phyloP scores from a whole-genome alignment of 2,113 vertebrate genomes.

The Motacilla tschutschensis region DNA sequence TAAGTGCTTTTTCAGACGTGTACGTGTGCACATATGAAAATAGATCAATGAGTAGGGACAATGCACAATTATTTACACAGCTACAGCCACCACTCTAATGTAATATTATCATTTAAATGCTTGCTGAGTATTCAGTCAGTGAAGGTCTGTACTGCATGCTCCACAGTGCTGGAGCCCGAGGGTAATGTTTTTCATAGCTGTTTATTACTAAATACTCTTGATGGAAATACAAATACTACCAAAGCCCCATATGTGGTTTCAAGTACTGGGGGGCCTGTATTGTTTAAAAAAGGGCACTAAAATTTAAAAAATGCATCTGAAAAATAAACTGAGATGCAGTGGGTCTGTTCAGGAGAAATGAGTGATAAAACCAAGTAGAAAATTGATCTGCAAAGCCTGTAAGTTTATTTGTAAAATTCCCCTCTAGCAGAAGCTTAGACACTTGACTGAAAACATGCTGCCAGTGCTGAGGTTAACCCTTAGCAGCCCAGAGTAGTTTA shows the following conservation, averaged over 20 bases:
- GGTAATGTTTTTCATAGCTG: conserved; percentile 56
- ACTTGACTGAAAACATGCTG: conserved; percentile 38
- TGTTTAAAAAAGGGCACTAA: conserved; percentile 45
- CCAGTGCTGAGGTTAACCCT: conserved; percentile 41
- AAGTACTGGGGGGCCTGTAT: not conserved
- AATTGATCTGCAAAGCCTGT: conserved; percentile 66
- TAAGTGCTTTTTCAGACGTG: conserved; percentile 20
- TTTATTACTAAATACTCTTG: conserved; percentile 66
- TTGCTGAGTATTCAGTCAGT: conserved; percentile 44
- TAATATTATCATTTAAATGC: conserved; percentile 63
- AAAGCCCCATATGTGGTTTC: conserved; percentile 43
- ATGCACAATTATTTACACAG: conserved; percentile 58
- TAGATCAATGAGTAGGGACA: conserved; percentile 51
- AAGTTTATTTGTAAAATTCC: conserved; percentile 68
- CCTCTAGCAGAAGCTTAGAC: conserved; percentile 51
- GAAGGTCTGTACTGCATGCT: conserved; percentile 49
- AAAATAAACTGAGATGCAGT: not conserved
- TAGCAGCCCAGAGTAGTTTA: not conserved
- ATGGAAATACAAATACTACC: conserved; percentile 47
- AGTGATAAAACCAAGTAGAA: conserved; percentile 63
- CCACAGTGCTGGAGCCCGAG: conserved; percentile 40
- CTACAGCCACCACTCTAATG: conserved; percentile 42
- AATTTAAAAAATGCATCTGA: conserved; percentile 42
- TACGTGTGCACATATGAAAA: conserved; percentile 22
- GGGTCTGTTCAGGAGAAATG: conserved; percentile 6